phyloP scores from a whole-genome alignment of 2,113 vertebrate species.

The Lophius piscatorius region DNA sequence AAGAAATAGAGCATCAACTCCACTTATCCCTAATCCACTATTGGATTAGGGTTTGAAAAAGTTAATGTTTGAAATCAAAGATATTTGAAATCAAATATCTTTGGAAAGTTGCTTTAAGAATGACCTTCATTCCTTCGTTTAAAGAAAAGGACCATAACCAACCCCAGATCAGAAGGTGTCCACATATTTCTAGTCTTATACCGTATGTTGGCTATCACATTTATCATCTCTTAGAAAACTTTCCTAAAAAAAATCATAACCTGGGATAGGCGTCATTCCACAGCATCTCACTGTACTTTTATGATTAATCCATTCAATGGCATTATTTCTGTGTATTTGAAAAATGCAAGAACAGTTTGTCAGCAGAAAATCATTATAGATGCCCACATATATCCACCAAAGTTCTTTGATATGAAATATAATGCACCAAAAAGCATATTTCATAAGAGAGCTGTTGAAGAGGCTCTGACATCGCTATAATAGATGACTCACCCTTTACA shows the following conservation, averaged over 20 bases:
- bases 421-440: conserved; percentile 24
- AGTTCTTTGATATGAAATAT: conserved; percentile 31
- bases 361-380: neutral
- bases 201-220: too few relatives aligned
- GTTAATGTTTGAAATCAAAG: too few relatives aligned
- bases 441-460: conserved; percentile 25
- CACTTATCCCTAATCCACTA: too few relatives aligned
- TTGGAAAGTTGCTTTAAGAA: too few relatives aligned
- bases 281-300: neutral
- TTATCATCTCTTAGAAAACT: neutral
- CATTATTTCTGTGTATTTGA: conserved; percentile 11
- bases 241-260: too few relatives aligned
- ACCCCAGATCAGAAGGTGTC: neutral
- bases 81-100: too few relatives aligned
- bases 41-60: too few relatives aligned
- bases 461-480: conserved; percentile 30
- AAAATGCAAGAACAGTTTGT: conserved; percentile 16
- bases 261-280: neutral
- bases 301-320: neutral
- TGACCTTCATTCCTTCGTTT: too few relatives aligned
- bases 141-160: too few relatives aligned
- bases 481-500: conserved; percentile 67
- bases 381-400: neutral
- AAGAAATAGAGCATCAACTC: too few relatives aligned
- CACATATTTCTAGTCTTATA: neutral